Conservation (phyloP, 2,797 vertebrate species). For the Syndactyla subalaris region DNA sequence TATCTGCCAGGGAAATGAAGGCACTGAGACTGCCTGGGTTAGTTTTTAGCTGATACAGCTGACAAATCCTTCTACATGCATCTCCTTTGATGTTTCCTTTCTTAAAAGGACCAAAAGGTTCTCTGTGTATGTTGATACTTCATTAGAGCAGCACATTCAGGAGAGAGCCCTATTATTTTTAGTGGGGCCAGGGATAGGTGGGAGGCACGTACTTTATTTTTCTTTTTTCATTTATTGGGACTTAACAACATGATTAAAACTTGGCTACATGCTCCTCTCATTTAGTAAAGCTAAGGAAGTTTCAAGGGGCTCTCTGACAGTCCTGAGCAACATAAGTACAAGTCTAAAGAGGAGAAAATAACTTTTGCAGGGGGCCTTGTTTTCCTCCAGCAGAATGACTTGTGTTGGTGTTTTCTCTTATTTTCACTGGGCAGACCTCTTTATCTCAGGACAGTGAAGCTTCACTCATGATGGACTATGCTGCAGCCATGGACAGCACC, state of each 20-base stretch:
- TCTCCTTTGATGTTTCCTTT: not conserved
- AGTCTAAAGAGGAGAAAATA: not conserved
- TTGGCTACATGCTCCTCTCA: not conserved
- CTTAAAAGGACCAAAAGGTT: not conserved
- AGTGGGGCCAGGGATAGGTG: not conserved
- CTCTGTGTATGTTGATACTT: not conserved
- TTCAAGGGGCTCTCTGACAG: not conserved
- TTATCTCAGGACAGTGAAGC: constrained; percentile 91
- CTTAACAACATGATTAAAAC: not conserved
- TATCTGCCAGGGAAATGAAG: not conserved
- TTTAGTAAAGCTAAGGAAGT: not conserved
- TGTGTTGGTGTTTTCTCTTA: not conserved
- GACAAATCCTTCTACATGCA: not conserved
- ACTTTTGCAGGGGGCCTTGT: not conserved
- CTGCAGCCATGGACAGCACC: constrained; percentile 89
- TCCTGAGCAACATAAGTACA: not conserved
- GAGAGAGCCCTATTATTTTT: not conserved
- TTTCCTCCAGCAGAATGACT: not conserved
- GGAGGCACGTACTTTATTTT: not conserved
- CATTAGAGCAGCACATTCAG: not conserved
- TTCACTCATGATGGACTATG: constrained; percentile 89
- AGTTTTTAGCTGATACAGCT: not conserved
- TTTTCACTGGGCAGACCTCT: constrained; percentile 73
- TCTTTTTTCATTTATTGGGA: not conserved
- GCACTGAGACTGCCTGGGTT: not conserved